Conservation (phyloP, 2,113 vertebrate genomes). For the Neotragus pygmaeus region DNA sequence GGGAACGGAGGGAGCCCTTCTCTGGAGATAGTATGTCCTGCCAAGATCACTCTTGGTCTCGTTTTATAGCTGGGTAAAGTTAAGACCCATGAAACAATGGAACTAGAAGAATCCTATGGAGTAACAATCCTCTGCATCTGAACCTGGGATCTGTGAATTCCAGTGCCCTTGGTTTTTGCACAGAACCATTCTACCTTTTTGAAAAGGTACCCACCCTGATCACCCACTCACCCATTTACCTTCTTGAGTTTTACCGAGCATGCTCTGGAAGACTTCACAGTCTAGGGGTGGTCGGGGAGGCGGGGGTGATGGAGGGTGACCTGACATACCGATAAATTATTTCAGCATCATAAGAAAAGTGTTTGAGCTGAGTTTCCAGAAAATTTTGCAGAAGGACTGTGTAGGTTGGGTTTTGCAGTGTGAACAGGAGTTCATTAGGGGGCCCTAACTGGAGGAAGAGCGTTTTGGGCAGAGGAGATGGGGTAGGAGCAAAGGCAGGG, state of each 20-base stretch:
- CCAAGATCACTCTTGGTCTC: background rate
- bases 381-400: background rate
- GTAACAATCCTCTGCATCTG: background rate
- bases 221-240: background rate
- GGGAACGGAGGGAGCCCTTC: background rate
- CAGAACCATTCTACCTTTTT: background rate
- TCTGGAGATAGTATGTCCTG: no score
- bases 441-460: background rate
- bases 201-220: background rate
- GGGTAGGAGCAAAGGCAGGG: background rate
- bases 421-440: background rate
- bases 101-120: background rate
- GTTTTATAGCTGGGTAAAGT: background rate
- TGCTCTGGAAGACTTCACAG: background rate
- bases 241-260: background rate
- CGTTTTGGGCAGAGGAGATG: background rate
- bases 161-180: background rate
- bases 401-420: background rate
- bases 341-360: background rate
- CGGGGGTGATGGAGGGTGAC: fast-evolving
- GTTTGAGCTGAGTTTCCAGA: background rate
- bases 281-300: background rate
- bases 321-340: background rate
- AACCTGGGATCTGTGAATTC: background rate
- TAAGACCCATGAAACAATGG: background rate